These are phyloP conservation scores for Alentia gelatinosa DNA, from an alignment of 2,888 invertebrate genomes.

Conservation along the genomic window DNA sequence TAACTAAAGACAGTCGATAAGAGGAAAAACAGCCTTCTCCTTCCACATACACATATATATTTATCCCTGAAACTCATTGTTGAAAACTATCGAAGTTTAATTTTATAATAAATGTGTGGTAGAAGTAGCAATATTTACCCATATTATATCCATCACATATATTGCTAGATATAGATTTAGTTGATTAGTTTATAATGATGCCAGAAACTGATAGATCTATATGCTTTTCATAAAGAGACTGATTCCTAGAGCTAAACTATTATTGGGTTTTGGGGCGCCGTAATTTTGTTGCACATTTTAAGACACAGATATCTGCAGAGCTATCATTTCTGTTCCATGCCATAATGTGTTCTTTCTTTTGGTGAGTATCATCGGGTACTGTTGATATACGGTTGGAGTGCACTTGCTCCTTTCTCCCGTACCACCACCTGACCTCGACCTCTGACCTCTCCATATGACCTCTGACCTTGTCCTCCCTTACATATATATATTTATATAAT, in stretches of 20 bases:
- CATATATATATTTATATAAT: constrained; percentile 8
- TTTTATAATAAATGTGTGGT: not conserved
- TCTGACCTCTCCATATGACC: constrained; percentile 50
- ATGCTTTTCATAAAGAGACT: not conserved
- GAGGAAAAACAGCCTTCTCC: not conserved
- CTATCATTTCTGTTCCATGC: constrained; percentile 51
- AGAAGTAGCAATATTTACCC: not conserved
- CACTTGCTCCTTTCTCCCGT: constrained; percentile 53
- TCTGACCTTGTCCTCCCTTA: constrained; percentile 39
- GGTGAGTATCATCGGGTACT: constrained; percentile 52
- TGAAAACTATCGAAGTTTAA: not conserved
- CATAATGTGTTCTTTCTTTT: constrained; percentile 52
- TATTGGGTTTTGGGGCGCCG: not conserved
- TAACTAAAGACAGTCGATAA: constrained; percentile 15
- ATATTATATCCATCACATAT: not conserved
- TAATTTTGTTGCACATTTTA: constrained; percentile 48
- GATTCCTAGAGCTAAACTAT: not conserved
- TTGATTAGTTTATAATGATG: not conserved
- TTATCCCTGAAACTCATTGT: constrained; percentile 7
- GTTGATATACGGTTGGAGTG: constrained; percentile 53
- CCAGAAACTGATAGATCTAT: not conserved
- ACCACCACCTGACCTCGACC: constrained; percentile 50
- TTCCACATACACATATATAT: not conserved
- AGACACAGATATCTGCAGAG: constrained; percentile 45
- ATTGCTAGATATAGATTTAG: not conserved